These are phyloP conservation scores for Dicaeum eximium DNA, from an alignment of 2,113 vertebrate species.

Conservation along the genomic window DNA sequence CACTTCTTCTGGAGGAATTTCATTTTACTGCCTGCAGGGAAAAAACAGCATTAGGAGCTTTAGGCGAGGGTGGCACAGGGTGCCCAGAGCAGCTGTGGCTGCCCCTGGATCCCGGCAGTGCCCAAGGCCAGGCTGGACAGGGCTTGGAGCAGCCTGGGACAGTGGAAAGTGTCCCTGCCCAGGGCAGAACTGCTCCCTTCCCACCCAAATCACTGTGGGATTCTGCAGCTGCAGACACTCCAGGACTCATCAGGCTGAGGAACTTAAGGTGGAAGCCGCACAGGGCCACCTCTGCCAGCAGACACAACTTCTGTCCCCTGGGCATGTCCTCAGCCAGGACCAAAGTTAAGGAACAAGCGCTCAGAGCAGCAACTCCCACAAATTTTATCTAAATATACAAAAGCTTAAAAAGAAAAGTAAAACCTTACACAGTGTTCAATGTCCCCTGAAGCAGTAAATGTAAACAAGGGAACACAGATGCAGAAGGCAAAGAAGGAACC, in stretches of 20 bases:
- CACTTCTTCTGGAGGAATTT: conserved; percentile 77
- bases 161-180: background rate
- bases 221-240: background rate
- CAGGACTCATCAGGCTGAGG: background rate
- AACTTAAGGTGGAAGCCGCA: background rate
- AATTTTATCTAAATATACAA: background rate
- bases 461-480: background rate
- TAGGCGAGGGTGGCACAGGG: background rate
- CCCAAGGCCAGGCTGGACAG: rapidly evolving
- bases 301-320: background rate
- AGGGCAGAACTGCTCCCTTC: background rate
- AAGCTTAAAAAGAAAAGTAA: background rate
- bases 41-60: background rate
- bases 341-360: rapidly evolving
- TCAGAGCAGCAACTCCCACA: background rate
- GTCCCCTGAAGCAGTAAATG: background rate
- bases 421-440: background rate
- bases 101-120: background rate
- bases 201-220: background rate
- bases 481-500: background rate
- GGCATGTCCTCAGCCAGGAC: too few species aligned
- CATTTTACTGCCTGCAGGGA: conserved; percentile 74
- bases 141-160: background rate
- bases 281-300: background rate
- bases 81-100: background rate